Conservation (phyloP, 2,888 invertebrate genomes). For the Noctua comes region DNA sequence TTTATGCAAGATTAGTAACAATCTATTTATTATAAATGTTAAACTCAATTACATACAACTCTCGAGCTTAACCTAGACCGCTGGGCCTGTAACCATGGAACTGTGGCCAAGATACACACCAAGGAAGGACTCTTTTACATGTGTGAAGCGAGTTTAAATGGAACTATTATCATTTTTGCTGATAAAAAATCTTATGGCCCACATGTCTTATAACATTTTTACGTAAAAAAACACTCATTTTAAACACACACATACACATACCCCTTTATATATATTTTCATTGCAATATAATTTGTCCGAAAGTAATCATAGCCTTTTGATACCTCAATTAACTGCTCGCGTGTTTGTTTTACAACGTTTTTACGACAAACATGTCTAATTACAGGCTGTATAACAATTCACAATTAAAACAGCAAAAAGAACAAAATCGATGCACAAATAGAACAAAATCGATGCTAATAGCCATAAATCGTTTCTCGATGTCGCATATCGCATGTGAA, state of each 20-base stretch:
- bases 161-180: not conserved
- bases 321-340: conserved; percentile 17
- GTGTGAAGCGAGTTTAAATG: not conserved
- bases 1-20: not conserved
- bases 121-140: not conserved
- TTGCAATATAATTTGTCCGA: not conserved
- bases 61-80: not conserved
- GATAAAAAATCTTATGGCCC: not conserved
- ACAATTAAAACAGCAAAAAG: conserved; percentile 50
- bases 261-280: not conserved
- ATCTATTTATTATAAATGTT: not conserved
- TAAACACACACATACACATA: too few species aligned
- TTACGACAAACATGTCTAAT: conserved; percentile 27
- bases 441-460: conserved; percentile 47
- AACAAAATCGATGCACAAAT: conserved; percentile 51
- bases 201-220: not conserved
- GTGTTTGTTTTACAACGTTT: conserved; percentile 31
- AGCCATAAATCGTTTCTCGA: conserved; percentile 48
- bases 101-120: not conserved
- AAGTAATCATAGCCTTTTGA: not conserved
- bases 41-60: not conserved
- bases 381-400: conserved; percentile 18
- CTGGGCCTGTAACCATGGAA: not conserved
- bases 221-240: not conserved
- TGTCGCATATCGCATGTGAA: conserved; percentile 58